A percentile compares a stretch with the other conserved stretches of the same genome.
phyloP scores from a whole-genome alignment of 2,888 invertebrate genomes.

The Stenurella melanura region DNA sequence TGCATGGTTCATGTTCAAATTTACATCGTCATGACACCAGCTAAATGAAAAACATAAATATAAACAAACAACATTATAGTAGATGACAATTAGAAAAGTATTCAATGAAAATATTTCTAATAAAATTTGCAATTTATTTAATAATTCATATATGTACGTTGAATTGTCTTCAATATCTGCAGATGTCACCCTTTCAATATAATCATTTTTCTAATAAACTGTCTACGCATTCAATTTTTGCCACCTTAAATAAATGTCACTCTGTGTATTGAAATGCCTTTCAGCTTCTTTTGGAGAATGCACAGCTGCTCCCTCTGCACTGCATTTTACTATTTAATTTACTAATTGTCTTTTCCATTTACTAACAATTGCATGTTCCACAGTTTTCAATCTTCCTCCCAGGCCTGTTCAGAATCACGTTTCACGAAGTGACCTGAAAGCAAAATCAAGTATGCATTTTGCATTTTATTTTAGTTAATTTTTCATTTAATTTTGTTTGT shows the following conservation, averaged over 20 bases:
- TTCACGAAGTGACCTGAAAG: conserved; percentile 68
- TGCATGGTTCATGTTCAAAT: too few species aligned
- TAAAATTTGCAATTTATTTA: too few species aligned
- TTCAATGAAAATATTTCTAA: too few species aligned
- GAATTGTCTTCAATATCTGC: too few species aligned
- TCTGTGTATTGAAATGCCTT: background rate
- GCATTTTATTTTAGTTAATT: conserved; percentile 15
- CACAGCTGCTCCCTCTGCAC: conserved; percentile 29
- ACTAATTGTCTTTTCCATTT: conserved; percentile 12
- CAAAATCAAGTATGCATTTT: conserved; percentile 71
- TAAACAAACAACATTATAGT: too few species aligned
- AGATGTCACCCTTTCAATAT: too few species aligned
- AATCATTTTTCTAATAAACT: background rate
- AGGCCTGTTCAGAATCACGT: conserved; percentile 67
- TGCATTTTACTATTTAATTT: conserved; percentile 29
- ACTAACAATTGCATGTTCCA: conserved; percentile 61
- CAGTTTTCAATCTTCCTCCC: conserved; percentile 65
- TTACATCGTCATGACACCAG: too few species aligned
- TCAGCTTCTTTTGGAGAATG: conserved; percentile 29
- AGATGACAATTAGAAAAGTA: too few species aligned
- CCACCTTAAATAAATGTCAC: background rate
- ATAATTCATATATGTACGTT: too few species aligned
- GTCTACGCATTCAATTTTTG: background rate
- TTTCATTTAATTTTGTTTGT: background rate
- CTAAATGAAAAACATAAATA: too few species aligned